These are phyloP conservation scores for Adelges cooleyi DNA, from an alignment of 1,140 invertebrate species.

Conservation along the genomic window DNA sequence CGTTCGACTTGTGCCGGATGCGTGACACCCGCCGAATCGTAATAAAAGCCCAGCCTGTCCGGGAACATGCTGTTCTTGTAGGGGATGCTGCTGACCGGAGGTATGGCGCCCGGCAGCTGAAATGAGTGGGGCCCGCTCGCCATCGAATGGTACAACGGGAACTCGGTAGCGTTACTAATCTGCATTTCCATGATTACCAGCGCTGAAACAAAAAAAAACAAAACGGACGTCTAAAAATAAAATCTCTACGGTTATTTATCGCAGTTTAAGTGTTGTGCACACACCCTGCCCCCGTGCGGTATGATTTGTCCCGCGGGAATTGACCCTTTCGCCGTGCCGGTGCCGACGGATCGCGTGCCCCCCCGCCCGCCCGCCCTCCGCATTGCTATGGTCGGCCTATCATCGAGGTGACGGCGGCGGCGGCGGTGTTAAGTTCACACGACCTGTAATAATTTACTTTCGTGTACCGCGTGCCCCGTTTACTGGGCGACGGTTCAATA, in stretches of 20 bases:
- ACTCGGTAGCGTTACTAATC: conserved; percentile 24
- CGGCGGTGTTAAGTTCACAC: no score
- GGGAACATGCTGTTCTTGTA: conserved; percentile 25
- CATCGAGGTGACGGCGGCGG: no score
- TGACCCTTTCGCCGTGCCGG: no score
- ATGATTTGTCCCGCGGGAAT: no score
- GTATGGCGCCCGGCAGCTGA: conserved; percentile 20
- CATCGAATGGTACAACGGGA: conserved; percentile 24
- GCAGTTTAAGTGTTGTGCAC: no score
- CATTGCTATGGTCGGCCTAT: no score
- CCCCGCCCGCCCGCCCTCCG: no score
- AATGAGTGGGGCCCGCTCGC: conserved; percentile 19
- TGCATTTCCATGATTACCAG: conserved; percentile 24
- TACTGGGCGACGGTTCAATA: no score
- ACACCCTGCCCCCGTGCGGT: no score
- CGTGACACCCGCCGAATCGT: conserved; percentile 16
- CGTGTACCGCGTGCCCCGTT: no score
- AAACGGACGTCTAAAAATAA: neutral
- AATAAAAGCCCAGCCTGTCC: conserved; percentile 15
- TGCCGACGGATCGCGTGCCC: no score
- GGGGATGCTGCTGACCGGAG: conserved; percentile 3
- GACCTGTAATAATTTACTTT: no score
- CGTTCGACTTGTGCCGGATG: neutral
- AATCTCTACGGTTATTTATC: neutral
- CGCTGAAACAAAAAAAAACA: conserved; percentile 12